phyloP scores from a whole-genome alignment of 1,140 invertebrate species.

The Drosophila takahashii region DNA sequence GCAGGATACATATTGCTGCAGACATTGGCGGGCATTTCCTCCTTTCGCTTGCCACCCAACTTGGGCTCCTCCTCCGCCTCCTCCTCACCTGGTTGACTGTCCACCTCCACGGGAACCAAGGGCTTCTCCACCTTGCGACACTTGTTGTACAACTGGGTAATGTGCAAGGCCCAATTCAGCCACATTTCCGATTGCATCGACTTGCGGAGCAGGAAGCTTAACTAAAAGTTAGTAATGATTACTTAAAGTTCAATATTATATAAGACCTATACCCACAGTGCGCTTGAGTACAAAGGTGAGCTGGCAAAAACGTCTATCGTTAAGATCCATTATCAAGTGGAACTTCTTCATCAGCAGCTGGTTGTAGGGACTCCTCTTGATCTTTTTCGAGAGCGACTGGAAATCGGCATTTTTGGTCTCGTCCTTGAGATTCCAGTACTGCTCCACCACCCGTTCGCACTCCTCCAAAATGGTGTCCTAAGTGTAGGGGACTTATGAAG shows the following conservation, averaged over 20 bases:
- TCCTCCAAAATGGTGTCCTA: slow-evolving; percentile 80
- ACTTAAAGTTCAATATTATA: background rate
- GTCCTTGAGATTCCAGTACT: slow-evolving; percentile 78
- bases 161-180: slow-evolving; percentile 77
- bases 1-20: slow-evolving; percentile 87
- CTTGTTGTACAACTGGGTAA: slow-evolving; percentile 76
- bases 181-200: slow-evolving; percentile 78
- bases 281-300: slow-evolving; percentile 79
- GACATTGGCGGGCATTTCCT: slow-evolving; percentile 78
- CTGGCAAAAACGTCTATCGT: slow-evolving; percentile 79
- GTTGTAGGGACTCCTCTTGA: slow-evolving; percentile 83
- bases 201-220: slow-evolving; percentile 68
- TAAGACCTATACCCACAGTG: slow-evolving; percentile 57
- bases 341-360: slow-evolving; percentile 78
- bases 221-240: slow-evolving; percentile 22
- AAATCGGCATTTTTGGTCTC: slow-evolving; percentile 75
- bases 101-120: slow-evolving; percentile 5
- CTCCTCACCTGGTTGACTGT: slow-evolving; percentile 8
- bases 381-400: slow-evolving; percentile 77
- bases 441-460: slow-evolving; percentile 74
- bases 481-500: too few species aligned
- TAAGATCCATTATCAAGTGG: slow-evolving; percentile 67
- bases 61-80: slow-evolving; percentile 51
- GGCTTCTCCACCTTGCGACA: slow-evolving; percentile 61
- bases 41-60: slow-evolving; percentile 63